Evolutionary conservation across 2,888 invertebrate species (phyloP), one percentile per base, ranked within the genome.

Genomic region (Argyresthia albistria): DNA sequence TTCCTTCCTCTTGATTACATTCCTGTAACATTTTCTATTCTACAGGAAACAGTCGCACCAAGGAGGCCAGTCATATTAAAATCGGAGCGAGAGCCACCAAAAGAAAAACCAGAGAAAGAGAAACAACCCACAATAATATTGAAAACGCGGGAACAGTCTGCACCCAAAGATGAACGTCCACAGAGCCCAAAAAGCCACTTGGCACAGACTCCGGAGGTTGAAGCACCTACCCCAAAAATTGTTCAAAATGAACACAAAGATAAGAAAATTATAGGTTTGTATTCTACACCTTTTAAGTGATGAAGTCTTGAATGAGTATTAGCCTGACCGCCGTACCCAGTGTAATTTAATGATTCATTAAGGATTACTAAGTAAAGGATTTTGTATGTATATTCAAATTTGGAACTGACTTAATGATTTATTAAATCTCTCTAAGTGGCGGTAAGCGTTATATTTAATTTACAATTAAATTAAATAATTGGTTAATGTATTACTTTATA

Each of bases 81-180:
- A 60, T 86, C 84, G 9, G 89, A 88, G 53, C 71, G 88, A 25
- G 88, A 89, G 45, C 54, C 63, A 35, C 39, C 67, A 1, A 80
- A 82, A 62, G 82, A 83, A 1, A 84, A 80, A 57, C 66, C 58
- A 43, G 82, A 82, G 50, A 88, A 83, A 61, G 88, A 88, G 54
- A 89, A 78, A 56, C 91, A 89, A 58, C 93, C 93, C 1, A 92
- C 93, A 12, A 91, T 93, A 60, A 89, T 93, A 60, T 73, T 93
- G 15, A 92, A 92, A 75, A 90, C 91, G 0, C 81, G 93, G 56
- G 93, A 93, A 70, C 87, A 86, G 51, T 88, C 84, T 55, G 60
- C 80, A 1, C 70, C 80, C 0, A 88, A 87, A 65, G 88, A 89
- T 43, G 91, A 91, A 57, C 76, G 91, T 48, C 88, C 91, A 0